Evolutionary conservation across 2,888 invertebrate species (phyloP).

Genomic region (Geophilus truncorum): DNA sequence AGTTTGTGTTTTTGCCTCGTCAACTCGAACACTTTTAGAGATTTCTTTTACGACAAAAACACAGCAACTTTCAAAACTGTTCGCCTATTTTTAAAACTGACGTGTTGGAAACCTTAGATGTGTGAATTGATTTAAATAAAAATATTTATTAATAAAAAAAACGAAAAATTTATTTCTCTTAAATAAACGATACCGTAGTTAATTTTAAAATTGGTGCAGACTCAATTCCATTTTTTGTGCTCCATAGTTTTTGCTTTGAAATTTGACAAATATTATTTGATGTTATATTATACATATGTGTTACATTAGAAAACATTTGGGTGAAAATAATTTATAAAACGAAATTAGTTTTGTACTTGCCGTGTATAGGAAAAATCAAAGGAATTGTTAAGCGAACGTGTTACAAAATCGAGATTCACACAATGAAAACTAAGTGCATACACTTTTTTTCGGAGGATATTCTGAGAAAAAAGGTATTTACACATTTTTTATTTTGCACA

Average conservation of each 20-base stretch:
- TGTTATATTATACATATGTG: not conserved
- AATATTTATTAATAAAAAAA: not conserved
- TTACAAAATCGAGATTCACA: not conserved
- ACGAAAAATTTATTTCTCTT: not conserved
- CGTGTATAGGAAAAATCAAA: not conserved
- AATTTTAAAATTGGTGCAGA: not conserved
- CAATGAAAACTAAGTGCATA: not conserved
- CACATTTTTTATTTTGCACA: not conserved
- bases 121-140: not conserved
- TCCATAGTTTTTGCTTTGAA: not conserved
- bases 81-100: not conserved
- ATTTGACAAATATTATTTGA: not conserved
- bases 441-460: not conserved
- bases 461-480: not conserved
- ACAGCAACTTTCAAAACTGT: not conserved
- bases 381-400: not conserved
- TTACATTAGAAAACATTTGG: not conserved
- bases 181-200: not conserved
- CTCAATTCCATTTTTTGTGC: not conserved
- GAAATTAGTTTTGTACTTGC: not conserved
- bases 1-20: slow-evolving; percentile 13
- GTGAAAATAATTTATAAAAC: not conserved
- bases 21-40: not conserved
- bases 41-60: not conserved
- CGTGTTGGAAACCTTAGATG: not conserved